Conservation (phyloP, 2,113 vertebrate species). For the Setophaga petechia region DNA sequence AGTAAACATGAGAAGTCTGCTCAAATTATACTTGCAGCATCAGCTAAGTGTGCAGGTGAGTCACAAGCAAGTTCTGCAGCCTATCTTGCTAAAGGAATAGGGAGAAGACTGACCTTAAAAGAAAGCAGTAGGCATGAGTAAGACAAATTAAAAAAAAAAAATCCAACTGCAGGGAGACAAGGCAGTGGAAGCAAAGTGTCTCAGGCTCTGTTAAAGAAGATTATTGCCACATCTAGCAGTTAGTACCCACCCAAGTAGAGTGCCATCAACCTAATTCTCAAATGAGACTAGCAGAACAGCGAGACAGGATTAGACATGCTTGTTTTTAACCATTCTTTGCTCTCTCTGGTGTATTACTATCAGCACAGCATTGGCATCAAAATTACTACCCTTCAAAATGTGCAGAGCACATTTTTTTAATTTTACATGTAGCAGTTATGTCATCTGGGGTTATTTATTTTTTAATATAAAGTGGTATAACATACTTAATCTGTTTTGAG, state of each 20-base stretch:
- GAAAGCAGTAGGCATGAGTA: background rate
- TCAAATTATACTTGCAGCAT: background rate
- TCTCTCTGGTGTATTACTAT: constrained; percentile 41
- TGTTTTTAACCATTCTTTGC: constrained; percentile 61
- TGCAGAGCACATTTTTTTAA: background rate
- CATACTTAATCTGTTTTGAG: constrained; percentile 55
- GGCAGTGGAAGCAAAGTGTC: background rate
- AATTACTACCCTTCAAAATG: constrained; percentile 37
- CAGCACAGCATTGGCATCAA: constrained; percentile 24
- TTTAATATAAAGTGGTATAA: constrained; percentile 42
- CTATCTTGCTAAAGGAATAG: background rate
- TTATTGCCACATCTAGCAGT: constrained; percentile 46
- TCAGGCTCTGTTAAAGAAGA: constrained; percentile 4
- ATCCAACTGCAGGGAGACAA: background rate
- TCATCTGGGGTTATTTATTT: constrained; percentile 50
- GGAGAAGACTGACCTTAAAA: background rate
- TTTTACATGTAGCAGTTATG: background rate
- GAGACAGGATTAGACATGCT: constrained; percentile 67
- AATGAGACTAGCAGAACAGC: constrained; percentile 25
- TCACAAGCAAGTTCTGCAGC: background rate
- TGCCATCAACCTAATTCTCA: constrained; percentile 49
- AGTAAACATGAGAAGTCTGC: background rate
- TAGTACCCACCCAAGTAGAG: constrained; percentile 51
- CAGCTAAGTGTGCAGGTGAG: background rate
- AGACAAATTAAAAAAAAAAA: background rate